Base-by-base conservation (phyloP, 2,888 invertebrate genomes). In the Andrena praecox region DNA sequence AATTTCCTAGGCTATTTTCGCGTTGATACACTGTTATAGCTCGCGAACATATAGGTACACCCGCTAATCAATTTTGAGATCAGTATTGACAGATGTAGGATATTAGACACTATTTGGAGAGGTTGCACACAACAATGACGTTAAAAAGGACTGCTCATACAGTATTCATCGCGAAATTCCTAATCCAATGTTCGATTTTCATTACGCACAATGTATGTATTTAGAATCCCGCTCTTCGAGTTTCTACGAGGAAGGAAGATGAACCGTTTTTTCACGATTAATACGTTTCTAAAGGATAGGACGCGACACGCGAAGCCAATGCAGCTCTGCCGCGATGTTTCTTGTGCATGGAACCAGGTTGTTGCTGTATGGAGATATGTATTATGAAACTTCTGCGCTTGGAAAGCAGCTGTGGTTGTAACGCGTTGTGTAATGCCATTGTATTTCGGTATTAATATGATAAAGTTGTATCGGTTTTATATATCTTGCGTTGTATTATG, bases 381-480 rank as follows among this genome's bases (percentile, higher is more conserved):
- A 10, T 29, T 42, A 20, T 12, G 20, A 64, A 64, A 64, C 31
- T 42, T 31, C 1, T 31, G 35, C 24, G 16, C 24, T 50, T 62
- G 33, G 20, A 63, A 48, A 6, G n/a, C 52, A 20, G 27, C 29
- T 31, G 20, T 6, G 10, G 20, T 67, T 52, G 27, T 20, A 52
- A 60, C 33, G 50, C 7, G 50, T 50, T 71, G 64, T 75, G 64
- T 69, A 67, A 64, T 64, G 59, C 48, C 27, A 69, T 69, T 68
- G 31, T 81, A 77, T 71, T 48, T 68, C 31, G 52, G 31, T 62
- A 73, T 50, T 24, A 35, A 29, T 63, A 75, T 71, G 82, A 85
- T 80, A 86, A 86, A 87, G 66, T 77, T 73, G 56, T 82, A 74
- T 85, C 68, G n/a, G 76, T 80, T 86, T 77, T 79, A 42, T 42